Evolutionary conservation across 1,140 invertebrate genomes (phyloP), one percentile per base, ranked within the genome.

Genomic region (Colletes gigas): DNA sequence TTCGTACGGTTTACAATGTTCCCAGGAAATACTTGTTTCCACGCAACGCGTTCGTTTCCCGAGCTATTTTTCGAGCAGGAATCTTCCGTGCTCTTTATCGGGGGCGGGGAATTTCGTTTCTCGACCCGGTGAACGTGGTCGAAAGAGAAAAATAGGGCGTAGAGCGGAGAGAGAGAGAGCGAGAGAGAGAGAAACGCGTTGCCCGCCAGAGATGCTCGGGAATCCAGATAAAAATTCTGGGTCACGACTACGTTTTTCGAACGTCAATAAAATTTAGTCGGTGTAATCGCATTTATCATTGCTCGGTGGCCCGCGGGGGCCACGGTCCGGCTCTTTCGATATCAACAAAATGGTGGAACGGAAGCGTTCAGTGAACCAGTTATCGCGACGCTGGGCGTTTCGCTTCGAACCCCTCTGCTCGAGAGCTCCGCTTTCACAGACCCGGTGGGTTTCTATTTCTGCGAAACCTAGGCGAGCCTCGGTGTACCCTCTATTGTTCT

Each of bases 211-310:
- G 30, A 30, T 67, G 65, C 17, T 59, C 19, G 21, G 41, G 4
- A 6, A 17, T 10, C 50, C 15, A 60, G 77, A 79, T 72, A 79
- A 79, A 79, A 79, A 79, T 79, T 73, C n/a, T 47, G 52, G 77
- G 69, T 72, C 77, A 73, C 77, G 60, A 66, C 50, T 69, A 65
- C 77, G 52, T 79, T 65, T 41, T 39, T 10, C 59, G 60, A 41
- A 57, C 77, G 77, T 73, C 69, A 65, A 79, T 79, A 79, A 79
- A 73, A 79, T 79, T 79, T 73, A 79, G 52, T 55, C 30, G 67
- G 21, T 55, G 77, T 79, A 79, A 79, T 79, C 77, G 77, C 69
- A 73, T 73, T 79, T 79, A 79, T 79, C 77, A 79, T 73, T 52
- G 47, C n/a, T 39, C 67, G 6, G 65, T 60, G 50, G 15, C 47